These are phyloP conservation scores for Eidolon dupreanum DNA, from an alignment of 2,797 vertebrate genomes.

Conservation along the genomic window DNA sequence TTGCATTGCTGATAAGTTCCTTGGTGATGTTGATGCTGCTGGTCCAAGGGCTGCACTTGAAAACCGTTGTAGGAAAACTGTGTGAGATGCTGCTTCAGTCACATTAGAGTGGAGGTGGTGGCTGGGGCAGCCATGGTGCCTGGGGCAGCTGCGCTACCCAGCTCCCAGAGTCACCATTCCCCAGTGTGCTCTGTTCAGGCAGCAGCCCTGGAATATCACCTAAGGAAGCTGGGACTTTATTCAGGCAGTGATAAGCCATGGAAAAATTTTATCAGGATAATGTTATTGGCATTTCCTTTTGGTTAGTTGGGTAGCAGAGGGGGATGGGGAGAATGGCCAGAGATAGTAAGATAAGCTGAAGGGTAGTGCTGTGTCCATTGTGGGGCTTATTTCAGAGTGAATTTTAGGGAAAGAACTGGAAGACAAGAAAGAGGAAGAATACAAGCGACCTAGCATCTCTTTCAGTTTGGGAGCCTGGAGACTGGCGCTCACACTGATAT, in stretches of 20 bases:
- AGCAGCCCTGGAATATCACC: not conserved
- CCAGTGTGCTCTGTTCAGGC: accelerated
- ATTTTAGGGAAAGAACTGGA: not conserved
- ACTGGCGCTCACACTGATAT: not conserved
- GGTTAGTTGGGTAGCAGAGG: not conserved
- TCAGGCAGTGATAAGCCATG: not conserved
- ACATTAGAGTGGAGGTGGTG: too few relatives aligned
- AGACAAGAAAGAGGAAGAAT: not conserved
- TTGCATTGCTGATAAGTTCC: not conserved
- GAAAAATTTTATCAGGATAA: not conserved
- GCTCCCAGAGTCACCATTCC: accelerated
- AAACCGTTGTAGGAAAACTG: not conserved
- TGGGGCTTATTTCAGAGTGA: not conserved
- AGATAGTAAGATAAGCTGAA: not conserved
- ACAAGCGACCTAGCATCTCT: not conserved
- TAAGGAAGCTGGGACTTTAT: not conserved
- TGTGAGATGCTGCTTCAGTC: not conserved
- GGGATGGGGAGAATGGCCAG: too few relatives aligned
- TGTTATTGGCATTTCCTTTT: not conserved
- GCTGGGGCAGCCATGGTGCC: accelerated
- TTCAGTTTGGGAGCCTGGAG: not conserved
- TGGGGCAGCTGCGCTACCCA: accelerated
- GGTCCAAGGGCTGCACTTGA: not conserved
- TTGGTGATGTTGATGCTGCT: not conserved
- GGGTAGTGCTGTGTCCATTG: not conserved